These are phyloP conservation scores for Lampris incognitus DNA, from an alignment of 2,113 vertebrate genomes.

Conservation along the genomic window DNA sequence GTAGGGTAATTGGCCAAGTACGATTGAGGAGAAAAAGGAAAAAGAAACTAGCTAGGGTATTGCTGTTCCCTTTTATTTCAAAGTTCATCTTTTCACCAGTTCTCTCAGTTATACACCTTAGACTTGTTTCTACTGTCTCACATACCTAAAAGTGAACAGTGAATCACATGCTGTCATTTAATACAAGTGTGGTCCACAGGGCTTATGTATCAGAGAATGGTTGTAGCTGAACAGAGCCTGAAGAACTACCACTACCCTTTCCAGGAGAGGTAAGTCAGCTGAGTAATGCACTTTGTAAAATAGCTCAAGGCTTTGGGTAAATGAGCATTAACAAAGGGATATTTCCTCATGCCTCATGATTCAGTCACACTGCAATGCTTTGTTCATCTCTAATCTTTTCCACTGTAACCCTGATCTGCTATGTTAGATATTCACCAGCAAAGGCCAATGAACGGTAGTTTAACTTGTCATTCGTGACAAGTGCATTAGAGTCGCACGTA, in stretches of 20 bases:
- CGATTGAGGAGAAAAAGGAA: no score
- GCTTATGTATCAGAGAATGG: conserved; percentile 86
- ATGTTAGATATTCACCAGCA: background rate
- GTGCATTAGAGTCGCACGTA: no score
- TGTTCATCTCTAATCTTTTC: background rate
- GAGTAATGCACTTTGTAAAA: background rate
- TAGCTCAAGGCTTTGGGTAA: background rate
- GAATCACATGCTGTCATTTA: background rate
- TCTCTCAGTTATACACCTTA: no score
- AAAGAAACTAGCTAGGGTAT: no score
- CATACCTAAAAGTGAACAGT: no score
- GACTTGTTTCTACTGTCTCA: no score
- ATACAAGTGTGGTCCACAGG: conserved; percentile 73
- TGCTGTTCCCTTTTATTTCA: no score
- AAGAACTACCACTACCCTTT: conserved; percentile 82
- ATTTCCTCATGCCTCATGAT: conserved; percentile 4
- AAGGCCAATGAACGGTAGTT: background rate
- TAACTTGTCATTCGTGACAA: background rate
- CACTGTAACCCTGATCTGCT: background rate
- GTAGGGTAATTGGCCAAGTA: no score
- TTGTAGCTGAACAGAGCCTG: conserved; percentile 90
- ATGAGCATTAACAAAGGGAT: background rate
- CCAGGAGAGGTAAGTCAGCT: conserved; percentile 87
- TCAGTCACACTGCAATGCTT: background rate
- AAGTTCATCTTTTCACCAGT: no score